Base-by-base conservation (phyloP, 2,797 vertebrate genomes). In the Leucoraja ocellata region DNA sequence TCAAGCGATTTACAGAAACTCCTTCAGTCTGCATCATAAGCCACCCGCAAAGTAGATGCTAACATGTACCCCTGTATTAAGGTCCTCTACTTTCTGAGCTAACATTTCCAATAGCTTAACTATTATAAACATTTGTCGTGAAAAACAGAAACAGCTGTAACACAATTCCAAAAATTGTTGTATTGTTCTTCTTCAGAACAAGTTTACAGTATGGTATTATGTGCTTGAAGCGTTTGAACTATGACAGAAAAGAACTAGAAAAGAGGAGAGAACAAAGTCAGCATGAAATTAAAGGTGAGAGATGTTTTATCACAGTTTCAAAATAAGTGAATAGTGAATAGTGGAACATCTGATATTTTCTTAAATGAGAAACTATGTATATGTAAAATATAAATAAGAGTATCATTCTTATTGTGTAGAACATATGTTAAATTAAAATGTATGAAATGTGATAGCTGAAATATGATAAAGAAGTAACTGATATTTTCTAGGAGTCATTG, bases 201-300 rank as follows among this genome's bases (percentile, higher is more conserved):
- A 99, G 98, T 97, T 97, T 99, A 96, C 98, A 99, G 93, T 99
- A 99, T 78, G 99, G 98, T 93, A 99, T 99, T 95, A 99, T 99
- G 98, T 97, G 98, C 96, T 97, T 99, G 96, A 99, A 99, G 97
- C 98, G 98, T 96, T 96, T 99, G 94, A 99, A 99, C 97, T 99
- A 99, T 90, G 99, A 99, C 95, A 97, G 98, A 95, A 99, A 99
- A 95, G 99, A 99, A 94, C 96, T 99, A 96, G 99, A 99, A 96
- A 97, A 98, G 95, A 96, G 98, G 95, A 96, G 99, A 94, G 99
- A 99, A 96, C 96, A 96, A 94, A 99, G 98, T 94, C 98, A 98
- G 95, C 98, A 99, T 93, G 98, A 99, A 96, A 99, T 99, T 96
- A 98, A 99, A 98, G 98, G 98, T 98, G 95, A 16, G 10, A 13